Evolutionary conservation across 2,888 invertebrate genomes (phyloP), one percentile per base, ranked within the genome.

Genomic region (Harpalus rufipes): DNA sequence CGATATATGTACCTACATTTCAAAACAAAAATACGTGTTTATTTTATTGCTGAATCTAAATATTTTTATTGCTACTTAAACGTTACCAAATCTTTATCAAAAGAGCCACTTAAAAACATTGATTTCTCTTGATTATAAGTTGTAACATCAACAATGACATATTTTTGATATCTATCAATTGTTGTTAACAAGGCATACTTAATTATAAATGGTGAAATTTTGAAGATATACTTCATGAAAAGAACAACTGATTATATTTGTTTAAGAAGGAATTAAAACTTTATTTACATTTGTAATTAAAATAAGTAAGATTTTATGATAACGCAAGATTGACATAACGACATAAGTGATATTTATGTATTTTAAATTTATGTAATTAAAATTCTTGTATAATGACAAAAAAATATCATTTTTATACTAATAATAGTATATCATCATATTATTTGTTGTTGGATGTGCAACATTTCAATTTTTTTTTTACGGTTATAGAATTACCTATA

Each of bases 101-200:
- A 21, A 65, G 65, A 65, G n/a, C 10, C n/a, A 32, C n/a, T 65
- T 65, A 12, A 65, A 65, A 44, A 21, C 10, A 25, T 25, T 25
- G 65, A 65, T 63, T 63, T 63, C 7, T 63, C 25, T 21, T 12
- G 14, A 41, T 68, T 68, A 12, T 39, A 39, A 68, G 25, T 68
- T 68, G 25, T 39, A 39, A 68, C 32, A 68, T 16, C 16, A 59
- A 14, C 7, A 16, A 14, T 65, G 32, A 65, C 32, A 65, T n/a
- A 16, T 51, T 63, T 32, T 63, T 32, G 68, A 68, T 39, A 39
- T 2, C n/a, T 32, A 14, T 63, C 18, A 21, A 63, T 63, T 68
- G n/a, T 68, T 68, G 68, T 68, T 68, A 14, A 39, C 68, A 68
- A 68, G 68, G 25, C 14, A 25, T 25, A 63, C 25, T 63, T 10